A percentile compares a stretch with the other conserved stretches of the same genome.
These are phyloP conservation scores for Sylvilagus bachmani DNA, from an alignment of 2,113 vertebrate species.

Conservation along the genomic window DNA sequence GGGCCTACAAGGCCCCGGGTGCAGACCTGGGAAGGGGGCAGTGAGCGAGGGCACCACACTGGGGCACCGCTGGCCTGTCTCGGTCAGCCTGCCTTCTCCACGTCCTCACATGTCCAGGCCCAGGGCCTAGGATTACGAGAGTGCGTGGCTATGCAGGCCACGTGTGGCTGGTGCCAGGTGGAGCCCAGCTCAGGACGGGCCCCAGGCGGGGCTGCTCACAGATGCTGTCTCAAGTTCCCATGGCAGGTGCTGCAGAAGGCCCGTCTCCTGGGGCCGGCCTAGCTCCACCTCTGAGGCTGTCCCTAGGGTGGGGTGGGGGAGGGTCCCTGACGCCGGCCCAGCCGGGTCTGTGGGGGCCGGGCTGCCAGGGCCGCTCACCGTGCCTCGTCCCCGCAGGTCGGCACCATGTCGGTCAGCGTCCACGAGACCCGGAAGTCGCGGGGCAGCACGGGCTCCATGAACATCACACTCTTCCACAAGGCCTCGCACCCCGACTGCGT, in stretches of 20 bases:
- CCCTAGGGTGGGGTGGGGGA: neutral
- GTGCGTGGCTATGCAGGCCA: no score
- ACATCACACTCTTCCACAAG: conserved; percentile 96
- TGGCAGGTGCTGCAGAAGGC: no score
- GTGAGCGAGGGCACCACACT: no score
- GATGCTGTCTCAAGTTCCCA: neutral
- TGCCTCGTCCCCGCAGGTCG: conserved; percentile 66
- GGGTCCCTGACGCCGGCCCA: neutral
- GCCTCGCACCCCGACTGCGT: conserved; percentile 95
- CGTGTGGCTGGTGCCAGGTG: neutral
- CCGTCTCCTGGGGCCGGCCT: neutral
- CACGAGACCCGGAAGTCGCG: conserved; percentile 98
- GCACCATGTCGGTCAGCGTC: conserved; percentile 95
- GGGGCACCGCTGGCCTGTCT: no score
- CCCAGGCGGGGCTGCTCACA: fast-evolving
- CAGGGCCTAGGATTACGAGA: no score
- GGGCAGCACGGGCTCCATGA: conserved; percentile 95
- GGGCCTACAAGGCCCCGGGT: no score
- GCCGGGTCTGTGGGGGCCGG: neutral
- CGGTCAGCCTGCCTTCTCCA: neutral
- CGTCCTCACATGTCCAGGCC: no score
- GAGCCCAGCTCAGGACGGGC: neutral
- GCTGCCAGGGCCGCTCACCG: neutral
- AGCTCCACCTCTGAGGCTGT: neutral
- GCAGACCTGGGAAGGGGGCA: no score